Evolutionary conservation across 2,113 vertebrate genomes (phyloP), one percentile per base, ranked within the genome.

Genomic region (Halichoeres trimaculatus): DNA sequence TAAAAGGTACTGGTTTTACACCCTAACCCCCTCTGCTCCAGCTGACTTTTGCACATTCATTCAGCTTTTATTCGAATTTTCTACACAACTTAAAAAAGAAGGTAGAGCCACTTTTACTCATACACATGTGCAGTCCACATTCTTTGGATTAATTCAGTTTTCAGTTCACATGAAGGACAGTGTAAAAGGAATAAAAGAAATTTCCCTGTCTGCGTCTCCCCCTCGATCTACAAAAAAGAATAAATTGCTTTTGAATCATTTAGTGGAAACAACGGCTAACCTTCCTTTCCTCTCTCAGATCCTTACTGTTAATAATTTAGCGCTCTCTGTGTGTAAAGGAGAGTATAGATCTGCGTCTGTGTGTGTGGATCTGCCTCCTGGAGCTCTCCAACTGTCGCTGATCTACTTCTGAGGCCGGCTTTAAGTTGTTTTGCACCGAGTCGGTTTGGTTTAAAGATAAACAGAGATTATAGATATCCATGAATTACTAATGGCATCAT

Each of bases 221-320:
- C 45, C 52, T 50, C 48, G 20, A 50, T 51, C 69, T 47, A 61
- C 61, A 57, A 82, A 78, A 81, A 74, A 61, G 81, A 88, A 88
- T 78, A 86, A 73, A 78, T 82, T 76, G 74, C 79, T 58, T 74
- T 74, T 85, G 47, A 85, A 88, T 86, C 74, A 86, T 88, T 90
- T 86, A 88, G 52, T 65, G 73, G 79, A 85, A 79, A 71, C 78
- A 85, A 59, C 61, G 72, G 68, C 67, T 63, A 80, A 83, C 70
- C 79, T 76, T 61, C 68, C 63, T 24, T 72, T 74, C 80, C 64
- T 66, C 54, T 43, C 48, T 77, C 64, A 67, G 65, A 84, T 77
- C 52, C 51, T 58, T 30, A 20, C 24, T 65, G 16, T 88, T 76
- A 90, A 90, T 90, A 84, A 88, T 86, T 88, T 13, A 85, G 47